phyloP scores from a whole-genome alignment of 1,140 invertebrate genomes.

The Dinoponera quadriceps region DNA sequence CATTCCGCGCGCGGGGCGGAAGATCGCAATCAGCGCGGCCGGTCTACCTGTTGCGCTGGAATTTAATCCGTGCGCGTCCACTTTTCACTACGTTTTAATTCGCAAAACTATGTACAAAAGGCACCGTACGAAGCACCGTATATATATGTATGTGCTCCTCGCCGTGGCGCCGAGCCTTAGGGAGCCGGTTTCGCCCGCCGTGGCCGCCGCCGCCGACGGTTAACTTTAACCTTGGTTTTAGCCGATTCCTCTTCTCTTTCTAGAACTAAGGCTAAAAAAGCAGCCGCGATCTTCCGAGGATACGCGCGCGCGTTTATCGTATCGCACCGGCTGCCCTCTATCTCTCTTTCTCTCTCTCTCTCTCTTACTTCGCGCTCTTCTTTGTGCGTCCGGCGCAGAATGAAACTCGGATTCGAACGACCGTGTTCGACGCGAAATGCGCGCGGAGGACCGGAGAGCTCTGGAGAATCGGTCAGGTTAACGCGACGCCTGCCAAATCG shows the following conservation, averaged over 20 bases:
- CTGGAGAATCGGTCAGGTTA: no score
- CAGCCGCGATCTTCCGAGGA: no score
- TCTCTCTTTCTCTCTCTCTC: no score
- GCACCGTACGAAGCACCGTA: slow-evolving; percentile 5
- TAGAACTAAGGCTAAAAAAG: not conserved
- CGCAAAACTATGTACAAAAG: not conserved
- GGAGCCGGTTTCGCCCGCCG: slow-evolving; percentile 22
- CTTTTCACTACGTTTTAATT: slow-evolving; percentile 40
- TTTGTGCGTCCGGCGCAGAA: no score
- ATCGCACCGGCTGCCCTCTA: no score
- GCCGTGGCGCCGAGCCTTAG: not conserved
- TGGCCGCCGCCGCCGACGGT: not conserved
- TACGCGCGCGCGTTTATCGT: no score
- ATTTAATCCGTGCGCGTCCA: slow-evolving; percentile 12
- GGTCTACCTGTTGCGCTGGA: slow-evolving; percentile 14
- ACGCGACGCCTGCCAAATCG: no score
- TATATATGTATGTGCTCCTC: not conserved
- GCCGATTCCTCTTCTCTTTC: slow-evolving; percentile 34
- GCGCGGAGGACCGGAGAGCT: no score
- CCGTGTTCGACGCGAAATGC: no score
- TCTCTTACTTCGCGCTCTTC: no score
- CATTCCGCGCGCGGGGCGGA: slow-evolving; percentile 18
- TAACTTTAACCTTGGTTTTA: slow-evolving; percentile 38
- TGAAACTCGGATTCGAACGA: no score
- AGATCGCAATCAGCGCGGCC: slow-evolving; percentile 33